Base-by-base conservation (phyloP, 1,140 invertebrate genomes). In the Coptotermes formosanus region DNA sequence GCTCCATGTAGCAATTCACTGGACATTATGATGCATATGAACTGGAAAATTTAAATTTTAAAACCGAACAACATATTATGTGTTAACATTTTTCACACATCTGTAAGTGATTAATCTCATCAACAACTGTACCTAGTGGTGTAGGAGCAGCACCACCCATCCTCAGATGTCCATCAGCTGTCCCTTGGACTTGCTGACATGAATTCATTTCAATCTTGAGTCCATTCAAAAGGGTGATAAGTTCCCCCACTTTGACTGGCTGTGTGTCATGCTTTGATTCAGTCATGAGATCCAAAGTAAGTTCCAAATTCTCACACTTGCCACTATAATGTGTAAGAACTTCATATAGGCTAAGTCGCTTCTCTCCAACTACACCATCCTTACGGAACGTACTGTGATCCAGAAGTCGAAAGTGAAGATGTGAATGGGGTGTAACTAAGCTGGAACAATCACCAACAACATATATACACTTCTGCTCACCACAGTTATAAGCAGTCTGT, bases 311-410 rank as follows among this genome's bases (percentile, higher is more conserved):
- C 90, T 96, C 95, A 90, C 97, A 95, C 91, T 95, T 96, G 43
- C 98, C 98, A 92, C 96, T 96, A 89, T 96, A 96, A 89, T 95
- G 94, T n/a, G 94, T 91, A 45, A 99, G 91, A 52, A 98, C 93
- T 91, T 97, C 94, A 86, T 95, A 93, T n/a, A 99, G 90, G 89
- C 95, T 94, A 59, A 99, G 90, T 88, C 92, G 94, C 87, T 95
- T 95, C 90, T 98, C 96, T 7, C 98, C 98, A 85, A 99, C 93
- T 48, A 97, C 91, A 55, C 95, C 94, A 91, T 98, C 97, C 90
- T 97, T 97, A 87, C 97, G 95, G 91, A 99, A 96, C 88, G 95
- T 96, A 89, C 97, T 97, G 89, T 98, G 96, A 90, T 98, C 97
- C 85, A 96, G 92, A 30, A 99, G 93, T 86, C 95, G 94, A 89